A percentile compares a stretch with the other conserved stretches of the same genome.
Evolutionary conservation across 2,113 vertebrate genomes (phyloP).

Genomic region (Platycercus adscitus): DNA sequence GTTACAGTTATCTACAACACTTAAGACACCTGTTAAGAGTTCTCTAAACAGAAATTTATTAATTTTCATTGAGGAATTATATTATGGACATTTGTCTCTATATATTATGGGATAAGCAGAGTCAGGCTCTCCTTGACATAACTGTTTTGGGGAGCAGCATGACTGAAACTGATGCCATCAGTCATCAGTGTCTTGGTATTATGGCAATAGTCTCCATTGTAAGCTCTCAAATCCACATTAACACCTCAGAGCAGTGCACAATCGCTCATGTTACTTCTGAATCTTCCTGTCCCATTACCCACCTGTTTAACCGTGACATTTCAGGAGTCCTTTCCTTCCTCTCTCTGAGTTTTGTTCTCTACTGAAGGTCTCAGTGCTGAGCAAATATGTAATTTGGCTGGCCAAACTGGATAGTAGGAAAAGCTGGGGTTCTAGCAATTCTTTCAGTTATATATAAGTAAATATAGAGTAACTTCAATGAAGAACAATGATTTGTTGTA

Average conservation of each 20-base stretch:
- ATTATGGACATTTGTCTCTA: rapidly evolving
- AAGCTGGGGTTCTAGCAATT: not conserved
- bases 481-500: not conserved
- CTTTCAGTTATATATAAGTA: not conserved
- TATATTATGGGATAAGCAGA: not conserved
- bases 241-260: not conserved
- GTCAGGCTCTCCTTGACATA: not conserved
- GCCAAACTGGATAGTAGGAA: not conserved
- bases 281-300: not conserved
- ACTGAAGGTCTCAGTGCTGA: not conserved
- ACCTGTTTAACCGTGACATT: not conserved
- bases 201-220: not conserved
- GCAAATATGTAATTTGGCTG: not conserved
- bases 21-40: not conserved
- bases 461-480: not conserved
- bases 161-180: not conserved
- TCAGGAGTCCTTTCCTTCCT: not conserved
- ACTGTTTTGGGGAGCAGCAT: not conserved
- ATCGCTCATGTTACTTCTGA: not conserved
- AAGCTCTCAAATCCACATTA: not conserved
- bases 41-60: not conserved
- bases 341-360: not conserved
- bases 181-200: not conserved
- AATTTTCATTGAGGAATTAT: not conserved
- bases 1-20: not conserved